Percentiles rank a stretch among this genome's conserved stretches.
These are phyloP conservation scores for Anthopleura sola DNA, from an alignment of 64 coral and sea anemone species.

Conservation along the genomic window DNA sequence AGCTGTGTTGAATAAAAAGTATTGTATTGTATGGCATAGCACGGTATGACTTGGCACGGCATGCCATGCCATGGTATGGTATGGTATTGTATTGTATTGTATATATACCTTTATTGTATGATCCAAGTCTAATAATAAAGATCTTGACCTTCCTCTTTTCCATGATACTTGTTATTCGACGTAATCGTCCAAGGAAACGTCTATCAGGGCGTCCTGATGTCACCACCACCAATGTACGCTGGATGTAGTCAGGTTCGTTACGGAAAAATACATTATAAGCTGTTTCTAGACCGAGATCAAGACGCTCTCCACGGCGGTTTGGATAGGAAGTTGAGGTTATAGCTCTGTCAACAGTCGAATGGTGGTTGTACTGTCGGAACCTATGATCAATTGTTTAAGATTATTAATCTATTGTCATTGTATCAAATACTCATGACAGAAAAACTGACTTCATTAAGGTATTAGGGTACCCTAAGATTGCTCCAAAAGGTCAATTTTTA, in stretches of 20 bases:
- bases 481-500: too few relatives aligned
- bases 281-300: conserved; percentile 55
- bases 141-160: conserved; percentile 69
- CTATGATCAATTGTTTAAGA: neutral
- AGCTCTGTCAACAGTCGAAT: conserved; percentile 40
- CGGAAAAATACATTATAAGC: conserved; percentile 52
- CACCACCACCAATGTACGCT: conserved; percentile 64
- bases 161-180: conserved; percentile 41
- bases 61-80: too few relatives aligned
- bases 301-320: conserved; percentile 57
- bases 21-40: too few relatives aligned
- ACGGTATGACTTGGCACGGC: too few relatives aligned
- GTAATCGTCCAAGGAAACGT: conserved; percentile 36
- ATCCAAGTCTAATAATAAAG: conserved; percentile 35
- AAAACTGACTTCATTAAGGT: too few relatives aligned
- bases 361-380: conserved; percentile 11
- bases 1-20: too few relatives aligned
- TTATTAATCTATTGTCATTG: too few relatives aligned
- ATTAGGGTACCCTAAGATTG: too few relatives aligned
- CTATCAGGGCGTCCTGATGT: conserved; percentile 63
- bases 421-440: too few relatives aligned
- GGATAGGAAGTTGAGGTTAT: conserved; percentile 39
- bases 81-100: too few relatives aligned
- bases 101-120: neutral
- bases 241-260: conserved; percentile 70